Percentiles rank a stretch among this genome's conserved stretches.
These are phyloP conservation scores for Chaunax sp. DNA, from an alignment of 2,797 vertebrate genomes.

Conservation along the genomic window DNA sequence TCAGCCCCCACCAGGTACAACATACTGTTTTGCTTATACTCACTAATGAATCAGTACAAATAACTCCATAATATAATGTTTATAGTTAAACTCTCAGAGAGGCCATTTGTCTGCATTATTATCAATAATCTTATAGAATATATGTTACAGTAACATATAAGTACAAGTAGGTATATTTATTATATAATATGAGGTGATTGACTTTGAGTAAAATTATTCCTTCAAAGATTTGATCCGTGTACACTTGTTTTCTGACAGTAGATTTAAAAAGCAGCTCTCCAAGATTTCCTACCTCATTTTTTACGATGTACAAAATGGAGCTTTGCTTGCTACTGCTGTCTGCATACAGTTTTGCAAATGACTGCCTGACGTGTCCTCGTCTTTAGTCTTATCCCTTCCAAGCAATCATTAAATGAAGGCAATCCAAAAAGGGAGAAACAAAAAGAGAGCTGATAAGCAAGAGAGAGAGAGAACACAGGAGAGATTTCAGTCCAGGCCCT, in stretches of 20 bases:
- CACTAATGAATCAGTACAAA: not conserved
- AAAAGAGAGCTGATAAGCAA: slow-evolving; percentile 51
- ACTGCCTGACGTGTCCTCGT: slow-evolving; percentile 10
- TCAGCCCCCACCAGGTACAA: too few relatives aligned
- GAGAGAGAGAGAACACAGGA: slow-evolving; percentile 21
- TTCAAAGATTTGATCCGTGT: slow-evolving; percentile 5
- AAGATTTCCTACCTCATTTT: slow-evolving; percentile 37
- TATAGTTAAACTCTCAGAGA: not conserved
- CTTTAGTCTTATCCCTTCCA: slow-evolving; percentile 21
- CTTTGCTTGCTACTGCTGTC: slow-evolving; percentile 24
- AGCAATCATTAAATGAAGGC: slow-evolving; percentile 64
- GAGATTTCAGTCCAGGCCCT: slow-evolving; percentile 62
- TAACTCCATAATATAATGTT: not conserved
- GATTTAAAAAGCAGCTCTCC: slow-evolving; percentile 1
- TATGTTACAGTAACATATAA: too few relatives aligned
- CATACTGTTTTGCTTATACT: not conserved
- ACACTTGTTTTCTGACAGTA: not conserved
- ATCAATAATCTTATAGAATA: too few relatives aligned
- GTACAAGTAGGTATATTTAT: not conserved
- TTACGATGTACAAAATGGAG: slow-evolving; percentile 30
- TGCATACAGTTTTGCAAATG: slow-evolving; percentile 56
- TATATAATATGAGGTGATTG: not conserved
- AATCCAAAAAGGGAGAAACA: slow-evolving; percentile 33
- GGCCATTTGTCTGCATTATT: not conserved
- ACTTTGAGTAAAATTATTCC: not conserved